Evolutionary conservation across 2,888 invertebrate genomes (phyloP), one percentile per base, ranked within the genome.

Genomic region (Drosophila borborema): DNA sequence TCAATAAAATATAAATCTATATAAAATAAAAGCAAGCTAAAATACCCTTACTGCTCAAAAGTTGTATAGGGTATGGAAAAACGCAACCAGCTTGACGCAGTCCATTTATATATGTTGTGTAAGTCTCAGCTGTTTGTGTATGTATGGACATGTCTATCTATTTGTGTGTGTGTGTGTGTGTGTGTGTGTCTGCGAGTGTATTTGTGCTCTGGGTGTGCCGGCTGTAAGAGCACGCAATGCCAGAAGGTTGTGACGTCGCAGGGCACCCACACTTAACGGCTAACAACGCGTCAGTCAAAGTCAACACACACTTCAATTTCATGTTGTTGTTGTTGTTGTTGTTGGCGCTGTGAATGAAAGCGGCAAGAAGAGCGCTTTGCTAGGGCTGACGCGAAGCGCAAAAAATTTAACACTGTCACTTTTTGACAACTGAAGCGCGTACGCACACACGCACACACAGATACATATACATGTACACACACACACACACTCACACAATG

Each of bases 251-350:
- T 74, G 77, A 66, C 71, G 80, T 70, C 36, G 71, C 54, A 31
- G 63, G 63, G 65, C 66, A 40, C 68, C 71, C 82, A 86, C 86
- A 82, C 89, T 85, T 89, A 75, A 83, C 63, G 86, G 68, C 78
- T 85, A 83, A 85, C 84, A 86, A 86, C 84, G 78, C 89, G 84
- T 89, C 84, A 85, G 89, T 85, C 84, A 85, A 85, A 85, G 84
- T 84, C 84, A 81, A 85, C 87, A 84, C 70, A 79, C 74, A 84
- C 85, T 85, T 89, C 80, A 84, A 74, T 66, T 80, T 66, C 20
- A 12, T 18, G 58, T 56, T 66, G 78, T 63, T 67, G 41, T 41
- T 41, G 58, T 56, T 66, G 77, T 62, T 67, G 45, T 59, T 63
- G 51, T 34, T 61, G 68, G 31, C 23, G 54, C 43, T 56, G 56